phyloP scores from a whole-genome alignment of 2,113 vertebrate species.

The Chroicocephalus ridibundus region DNA sequence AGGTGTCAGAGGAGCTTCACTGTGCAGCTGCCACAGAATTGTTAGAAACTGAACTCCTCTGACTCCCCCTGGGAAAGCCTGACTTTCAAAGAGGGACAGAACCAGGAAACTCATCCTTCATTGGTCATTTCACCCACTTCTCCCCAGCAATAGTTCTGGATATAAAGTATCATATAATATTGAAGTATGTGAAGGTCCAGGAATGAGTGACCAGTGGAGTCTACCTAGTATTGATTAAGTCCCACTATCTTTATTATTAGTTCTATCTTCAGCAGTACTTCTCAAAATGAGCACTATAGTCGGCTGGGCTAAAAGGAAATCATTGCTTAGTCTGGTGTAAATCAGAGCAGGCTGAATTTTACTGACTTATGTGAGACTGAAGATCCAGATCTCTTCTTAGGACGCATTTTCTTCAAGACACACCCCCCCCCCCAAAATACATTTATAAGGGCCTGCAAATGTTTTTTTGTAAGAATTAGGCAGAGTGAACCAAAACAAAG shows the following conservation, averaged over 20 bases:
- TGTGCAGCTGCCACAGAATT: neutral
- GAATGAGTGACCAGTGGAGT: neutral
- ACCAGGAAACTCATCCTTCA: neutral
- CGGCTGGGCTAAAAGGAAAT: neutral
- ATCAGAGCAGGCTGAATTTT: neutral
- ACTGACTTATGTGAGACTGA: neutral
- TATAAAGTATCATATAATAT: neutral
- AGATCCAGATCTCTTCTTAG: neutral
- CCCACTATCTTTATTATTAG: neutral
- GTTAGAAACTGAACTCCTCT: neutral
- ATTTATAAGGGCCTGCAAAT: neutral
- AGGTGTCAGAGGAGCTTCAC: neutral
- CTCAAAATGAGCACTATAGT: neutral
- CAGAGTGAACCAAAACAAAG: neutral
- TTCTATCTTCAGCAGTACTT: neutral
- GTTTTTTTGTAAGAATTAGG: neutral
- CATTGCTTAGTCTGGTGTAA: neutral
- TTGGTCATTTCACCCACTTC: accelerated
- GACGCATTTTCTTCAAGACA: neutral
- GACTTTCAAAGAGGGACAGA: neutral
- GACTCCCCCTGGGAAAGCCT: neutral
- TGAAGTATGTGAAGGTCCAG: neutral
- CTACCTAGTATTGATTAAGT: neutral
- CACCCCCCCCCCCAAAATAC: neutral
- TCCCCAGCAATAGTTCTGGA: neutral